These are phyloP conservation scores for Seriola quinqueradiata DNA, from an alignment of 2,113 vertebrate species.

Conservation along the genomic window DNA sequence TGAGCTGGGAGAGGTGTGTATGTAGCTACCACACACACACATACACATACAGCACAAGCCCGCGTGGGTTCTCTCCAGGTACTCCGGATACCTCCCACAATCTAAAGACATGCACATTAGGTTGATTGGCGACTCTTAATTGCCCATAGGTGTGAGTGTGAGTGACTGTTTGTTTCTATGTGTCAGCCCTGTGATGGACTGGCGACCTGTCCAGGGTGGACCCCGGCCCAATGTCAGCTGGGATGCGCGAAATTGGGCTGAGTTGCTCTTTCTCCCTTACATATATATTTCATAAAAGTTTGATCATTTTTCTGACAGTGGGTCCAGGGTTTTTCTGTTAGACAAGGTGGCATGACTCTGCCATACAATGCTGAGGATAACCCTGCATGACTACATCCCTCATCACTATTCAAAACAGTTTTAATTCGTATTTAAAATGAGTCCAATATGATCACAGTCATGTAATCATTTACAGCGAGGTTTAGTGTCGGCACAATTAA, in stretches of 20 bases:
- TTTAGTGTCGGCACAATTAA: not conserved
- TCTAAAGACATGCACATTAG: no score
- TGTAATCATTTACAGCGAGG: not conserved
- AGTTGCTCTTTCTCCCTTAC: not conserved
- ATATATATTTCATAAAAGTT: not conserved
- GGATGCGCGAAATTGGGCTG: no score
- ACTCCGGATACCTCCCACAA: no score
- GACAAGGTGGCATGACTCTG: not conserved
- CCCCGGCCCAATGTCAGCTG: no score
- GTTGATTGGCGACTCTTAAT: no score
- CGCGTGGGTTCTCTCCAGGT: no score
- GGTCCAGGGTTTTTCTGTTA: not conserved
- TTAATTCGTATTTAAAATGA: not conserved
- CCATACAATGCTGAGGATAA: not conserved
- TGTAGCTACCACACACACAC: no score
- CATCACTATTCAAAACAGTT: not conserved
- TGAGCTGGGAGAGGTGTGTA: slow-evolving; percentile 10
- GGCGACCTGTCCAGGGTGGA: no score
- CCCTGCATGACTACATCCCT: not conserved
- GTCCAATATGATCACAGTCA: not conserved
- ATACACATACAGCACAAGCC: no score
- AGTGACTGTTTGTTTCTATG: no score
- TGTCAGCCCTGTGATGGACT: no score
- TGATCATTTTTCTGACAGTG: not conserved
- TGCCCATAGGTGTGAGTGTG: no score